These are phyloP conservation scores for Ochlodes sylvanus DNA, from an alignment of 2,888 invertebrate species.

Conservation along the genomic window DNA sequence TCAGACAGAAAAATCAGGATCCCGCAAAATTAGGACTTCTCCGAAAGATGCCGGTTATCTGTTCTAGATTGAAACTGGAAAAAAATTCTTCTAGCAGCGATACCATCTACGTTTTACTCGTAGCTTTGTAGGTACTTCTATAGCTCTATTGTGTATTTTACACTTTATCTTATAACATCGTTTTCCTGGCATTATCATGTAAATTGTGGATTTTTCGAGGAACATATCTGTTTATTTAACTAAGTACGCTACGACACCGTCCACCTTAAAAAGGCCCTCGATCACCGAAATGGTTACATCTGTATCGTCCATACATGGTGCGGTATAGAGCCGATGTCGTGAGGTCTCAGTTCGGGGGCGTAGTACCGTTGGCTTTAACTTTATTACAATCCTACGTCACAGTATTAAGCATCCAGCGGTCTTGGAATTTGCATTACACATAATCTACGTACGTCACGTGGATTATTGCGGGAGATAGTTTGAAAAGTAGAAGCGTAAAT, in stretches of 20 bases:
- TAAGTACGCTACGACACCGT: not conserved
- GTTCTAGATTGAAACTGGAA: too few species aligned
- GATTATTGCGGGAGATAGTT: too few species aligned
- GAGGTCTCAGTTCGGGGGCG: constrained; percentile 39
- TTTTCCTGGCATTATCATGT: not conserved
- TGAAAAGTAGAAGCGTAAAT: too few species aligned
- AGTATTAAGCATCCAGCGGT: constrained; percentile 21
- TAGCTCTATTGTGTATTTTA: too few species aligned
- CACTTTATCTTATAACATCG: not conserved
- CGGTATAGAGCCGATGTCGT: constrained; percentile 17
- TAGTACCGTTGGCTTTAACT: constrained; percentile 43
- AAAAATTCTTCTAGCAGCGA: too few species aligned
- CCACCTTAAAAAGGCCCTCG: not conserved
- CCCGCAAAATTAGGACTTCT: too few species aligned
- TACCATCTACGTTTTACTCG: too few species aligned
- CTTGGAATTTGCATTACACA: constrained; percentile 28
- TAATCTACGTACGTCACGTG: not conserved
- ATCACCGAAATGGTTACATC: not conserved
- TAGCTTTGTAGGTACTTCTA: too few species aligned
- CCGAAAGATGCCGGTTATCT: too few species aligned
- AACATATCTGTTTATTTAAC: not conserved
- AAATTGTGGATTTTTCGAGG: not conserved
- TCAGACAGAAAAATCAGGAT: too few species aligned
- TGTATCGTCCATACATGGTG: constrained; percentile 9
- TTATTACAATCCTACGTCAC: constrained; percentile 40